Conservation (phyloP, 2,888 invertebrate genomes). For the Artemia sinica region DNA sequence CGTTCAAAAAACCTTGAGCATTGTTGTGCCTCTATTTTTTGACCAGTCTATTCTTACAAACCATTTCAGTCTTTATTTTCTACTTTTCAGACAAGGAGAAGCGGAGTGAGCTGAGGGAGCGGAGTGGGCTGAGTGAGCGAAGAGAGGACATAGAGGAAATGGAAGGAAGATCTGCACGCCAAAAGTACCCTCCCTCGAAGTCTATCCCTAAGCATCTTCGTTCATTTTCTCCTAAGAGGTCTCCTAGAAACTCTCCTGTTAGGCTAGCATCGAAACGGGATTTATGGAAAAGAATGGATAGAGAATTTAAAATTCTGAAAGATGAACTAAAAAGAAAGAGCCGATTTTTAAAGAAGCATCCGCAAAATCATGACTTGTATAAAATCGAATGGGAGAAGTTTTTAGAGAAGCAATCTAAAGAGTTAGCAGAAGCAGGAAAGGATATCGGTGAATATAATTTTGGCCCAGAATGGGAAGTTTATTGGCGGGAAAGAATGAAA, state of each 20-base stretch:
- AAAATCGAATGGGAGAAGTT: constrained; percentile 78
- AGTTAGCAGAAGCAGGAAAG: constrained; percentile 51
- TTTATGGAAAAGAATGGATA: constrained; percentile 41
- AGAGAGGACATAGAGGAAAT: too few relatives aligned
- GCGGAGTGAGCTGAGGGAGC: too few relatives aligned
- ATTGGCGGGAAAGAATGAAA: constrained; percentile 64
- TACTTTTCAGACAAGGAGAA: too few relatives aligned
- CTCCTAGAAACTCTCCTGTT: constrained; percentile 3
- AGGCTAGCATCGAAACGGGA: constrained; percentile 26
- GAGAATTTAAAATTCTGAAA: constrained; percentile 39
- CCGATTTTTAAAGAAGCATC: constrained; percentile 60
- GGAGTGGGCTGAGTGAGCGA: too few relatives aligned
- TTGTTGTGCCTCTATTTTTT: too few relatives aligned
- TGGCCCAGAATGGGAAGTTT: constrained; percentile 72
- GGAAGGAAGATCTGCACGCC: too few relatives aligned
- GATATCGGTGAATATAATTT: constrained; percentile 65
- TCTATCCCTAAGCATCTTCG: too few relatives aligned
- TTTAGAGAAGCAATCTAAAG: constrained; percentile 66
- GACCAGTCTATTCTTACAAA: too few relatives aligned
- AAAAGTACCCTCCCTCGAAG: too few relatives aligned
- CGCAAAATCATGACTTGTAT: constrained; percentile 71
- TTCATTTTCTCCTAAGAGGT: too few relatives aligned
- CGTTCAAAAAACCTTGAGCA: too few relatives aligned
- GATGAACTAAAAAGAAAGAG: constrained; percentile 45
- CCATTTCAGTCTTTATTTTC: too few relatives aligned